These are phyloP conservation scores for Rhamphomyia laevipes DNA, from an alignment of 2,888 invertebrate species.

Conservation along the genomic window DNA sequence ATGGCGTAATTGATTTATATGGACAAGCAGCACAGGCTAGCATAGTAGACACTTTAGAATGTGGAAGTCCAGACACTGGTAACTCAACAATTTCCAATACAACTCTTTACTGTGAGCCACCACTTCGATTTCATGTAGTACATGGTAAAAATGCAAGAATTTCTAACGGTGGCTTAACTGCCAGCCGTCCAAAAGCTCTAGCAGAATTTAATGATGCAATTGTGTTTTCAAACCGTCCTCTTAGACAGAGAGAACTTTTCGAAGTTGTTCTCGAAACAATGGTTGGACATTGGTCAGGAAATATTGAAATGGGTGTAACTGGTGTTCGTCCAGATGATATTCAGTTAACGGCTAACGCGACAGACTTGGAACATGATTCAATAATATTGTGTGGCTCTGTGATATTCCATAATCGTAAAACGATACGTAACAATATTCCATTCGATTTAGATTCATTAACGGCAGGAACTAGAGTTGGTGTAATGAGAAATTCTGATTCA, in stretches of 20 bases:
- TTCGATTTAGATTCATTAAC: slow-evolving; percentile 74
- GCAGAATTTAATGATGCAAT: slow-evolving; percentile 94
- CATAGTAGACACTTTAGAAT: slow-evolving; percentile 62
- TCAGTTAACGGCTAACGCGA: slow-evolving; percentile 79
- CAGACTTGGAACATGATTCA: slow-evolving; percentile 81
- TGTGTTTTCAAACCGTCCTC: slow-evolving; percentile 76
- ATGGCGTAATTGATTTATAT: slow-evolving; percentile 88
- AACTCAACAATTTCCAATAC: slow-evolving; percentile 66
- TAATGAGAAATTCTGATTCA: slow-evolving; percentile 78
- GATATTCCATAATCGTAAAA: slow-evolving; percentile 78
- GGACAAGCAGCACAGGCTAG: slow-evolving; percentile 92
- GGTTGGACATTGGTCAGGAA: slow-evolving; percentile 88
- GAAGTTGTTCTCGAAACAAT: slow-evolving; percentile 82
- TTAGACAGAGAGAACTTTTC: slow-evolving; percentile 83
- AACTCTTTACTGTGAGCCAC: slow-evolving; percentile 48
- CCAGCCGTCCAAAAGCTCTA: slow-evolving; percentile 72
- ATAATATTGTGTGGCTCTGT: slow-evolving; percentile 88
- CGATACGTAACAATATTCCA: slow-evolving; percentile 71
- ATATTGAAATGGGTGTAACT: slow-evolving; percentile 79
- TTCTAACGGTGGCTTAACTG: slow-evolving; percentile 71
- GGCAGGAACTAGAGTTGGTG: slow-evolving; percentile 69
- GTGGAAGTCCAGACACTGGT: slow-evolving; percentile 59
- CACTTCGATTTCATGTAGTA: slow-evolving; percentile 71
- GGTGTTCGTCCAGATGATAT: slow-evolving; percentile 83
- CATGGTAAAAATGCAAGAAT: slow-evolving; percentile 84